Conservation (phyloP, 2,888 invertebrate genomes). For the Hirtodrosophila confusa region DNA sequence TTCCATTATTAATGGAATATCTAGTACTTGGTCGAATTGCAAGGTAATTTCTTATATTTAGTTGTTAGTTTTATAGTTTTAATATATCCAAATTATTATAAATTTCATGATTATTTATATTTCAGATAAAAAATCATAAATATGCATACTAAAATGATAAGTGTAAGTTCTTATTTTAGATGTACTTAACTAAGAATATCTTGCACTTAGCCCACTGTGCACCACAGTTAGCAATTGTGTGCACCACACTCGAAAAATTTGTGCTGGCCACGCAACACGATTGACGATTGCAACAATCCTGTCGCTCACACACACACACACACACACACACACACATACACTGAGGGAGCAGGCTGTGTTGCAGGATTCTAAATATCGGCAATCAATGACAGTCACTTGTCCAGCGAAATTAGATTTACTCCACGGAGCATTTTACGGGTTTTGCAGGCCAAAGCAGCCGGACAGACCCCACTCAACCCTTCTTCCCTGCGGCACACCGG, state of each 20-base stretch:
- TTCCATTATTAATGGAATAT: too few species aligned
- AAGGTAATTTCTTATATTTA: too few species aligned
- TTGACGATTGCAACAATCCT: slow-evolving; percentile 73
- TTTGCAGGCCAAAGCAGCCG: slow-evolving; percentile 15
- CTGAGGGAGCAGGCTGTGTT: slow-evolving; percentile 19
- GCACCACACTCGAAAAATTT: slow-evolving; percentile 54
- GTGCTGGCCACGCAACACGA: slow-evolving; percentile 67
- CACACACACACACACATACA: not conserved
- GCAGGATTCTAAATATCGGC: slow-evolving; percentile 68
- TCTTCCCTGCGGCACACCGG: not conserved
- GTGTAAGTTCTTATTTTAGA: too few species aligned
- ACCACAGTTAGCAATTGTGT: slow-evolving; percentile 41
- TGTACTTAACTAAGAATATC: not conserved
- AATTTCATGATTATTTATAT: too few species aligned
- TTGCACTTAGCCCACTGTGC: slow-evolving; percentile 31
- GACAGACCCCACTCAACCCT: not conserved
- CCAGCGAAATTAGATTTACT: slow-evolving; percentile 79
- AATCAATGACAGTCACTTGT: slow-evolving; percentile 80
- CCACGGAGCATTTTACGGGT: slow-evolving; percentile 64
- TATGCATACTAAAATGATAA: too few species aligned
- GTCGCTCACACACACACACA: slow-evolving; percentile 29
- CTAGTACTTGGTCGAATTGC: too few species aligned
- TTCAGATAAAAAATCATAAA: too few species aligned
- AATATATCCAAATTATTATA: too few species aligned
- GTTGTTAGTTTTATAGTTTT: too few species aligned